Conservation (phyloP, 2,113 vertebrate genomes). For the Halichoeres trimaculatus region DNA sequence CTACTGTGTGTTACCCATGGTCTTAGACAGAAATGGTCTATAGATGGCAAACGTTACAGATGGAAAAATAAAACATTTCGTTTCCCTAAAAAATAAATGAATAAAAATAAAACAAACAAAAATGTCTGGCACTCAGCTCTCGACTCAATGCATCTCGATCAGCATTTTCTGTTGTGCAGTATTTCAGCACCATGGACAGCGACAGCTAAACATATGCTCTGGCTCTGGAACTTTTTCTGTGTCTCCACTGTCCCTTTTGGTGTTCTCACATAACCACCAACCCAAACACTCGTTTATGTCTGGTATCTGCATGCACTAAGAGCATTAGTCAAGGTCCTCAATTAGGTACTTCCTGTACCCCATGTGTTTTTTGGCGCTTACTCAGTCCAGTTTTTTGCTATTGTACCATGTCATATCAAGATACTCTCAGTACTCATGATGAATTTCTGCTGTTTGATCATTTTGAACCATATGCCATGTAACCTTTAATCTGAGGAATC, state of each 20-base stretch:
- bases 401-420: neutral
- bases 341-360: no score
- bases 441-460: neutral
- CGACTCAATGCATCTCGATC: neutral
- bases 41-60: no score
- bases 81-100: no score
- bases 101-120: no score
- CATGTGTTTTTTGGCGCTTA: no score
- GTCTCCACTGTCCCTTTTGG: neutral
- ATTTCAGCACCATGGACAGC: conserved; percentile 75
- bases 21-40: neutral
- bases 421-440: neutral
- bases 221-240: neutral
- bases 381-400: neutral
- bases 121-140: no score
- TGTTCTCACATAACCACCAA: neutral
- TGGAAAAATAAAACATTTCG: no score
- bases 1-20: neutral
- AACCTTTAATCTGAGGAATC: neutral
- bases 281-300: neutral
- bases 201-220: conserved; percentile 9
- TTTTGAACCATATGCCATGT: neutral
- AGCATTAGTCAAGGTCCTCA: no score
- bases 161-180: neutral
- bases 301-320: neutral